These are phyloP conservation scores for Xiphophorus birchmanni DNA, from an alignment of 2,797 vertebrate species.

Conservation along the genomic window DNA sequence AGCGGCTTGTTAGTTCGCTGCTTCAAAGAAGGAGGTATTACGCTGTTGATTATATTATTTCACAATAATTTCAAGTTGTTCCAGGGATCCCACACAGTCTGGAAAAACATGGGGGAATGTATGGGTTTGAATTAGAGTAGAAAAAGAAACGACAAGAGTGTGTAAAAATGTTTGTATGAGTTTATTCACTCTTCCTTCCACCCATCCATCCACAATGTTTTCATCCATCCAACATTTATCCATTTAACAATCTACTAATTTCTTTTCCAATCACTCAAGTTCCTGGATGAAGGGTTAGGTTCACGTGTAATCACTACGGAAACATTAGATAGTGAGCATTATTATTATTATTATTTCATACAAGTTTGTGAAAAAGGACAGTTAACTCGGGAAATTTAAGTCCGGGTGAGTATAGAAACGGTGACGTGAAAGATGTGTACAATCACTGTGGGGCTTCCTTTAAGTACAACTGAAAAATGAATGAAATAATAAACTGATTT, in stretches of 20 bases:
- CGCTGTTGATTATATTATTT: not conserved
- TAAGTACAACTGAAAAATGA: not conserved
- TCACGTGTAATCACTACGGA: not conserved
- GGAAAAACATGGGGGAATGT: not conserved
- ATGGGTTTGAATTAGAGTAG: not conserved
- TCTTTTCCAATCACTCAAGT: not conserved
- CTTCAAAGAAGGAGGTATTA: not conserved
- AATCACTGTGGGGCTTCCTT: not conserved
- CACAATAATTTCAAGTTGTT: not conserved
- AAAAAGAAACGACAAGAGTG: not conserved
- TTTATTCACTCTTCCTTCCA: not conserved
- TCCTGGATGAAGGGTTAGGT: not conserved
- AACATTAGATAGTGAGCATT: not conserved
- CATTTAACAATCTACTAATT: not conserved
- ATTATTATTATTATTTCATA: not conserved
- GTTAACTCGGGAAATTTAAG: not conserved
- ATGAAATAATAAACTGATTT: not conserved
- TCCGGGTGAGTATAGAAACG: not conserved
- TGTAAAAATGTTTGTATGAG: not conserved
- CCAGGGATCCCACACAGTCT: not conserved
- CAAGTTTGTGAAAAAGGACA: not conserved
- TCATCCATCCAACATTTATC: not conserved
- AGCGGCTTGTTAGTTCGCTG: constrained; percentile 1
- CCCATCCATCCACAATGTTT: not conserved
- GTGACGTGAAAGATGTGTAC: not conserved